Base-by-base conservation (phyloP, 2,888 invertebrate species). In the Eupeodes latifasciatus region DNA sequence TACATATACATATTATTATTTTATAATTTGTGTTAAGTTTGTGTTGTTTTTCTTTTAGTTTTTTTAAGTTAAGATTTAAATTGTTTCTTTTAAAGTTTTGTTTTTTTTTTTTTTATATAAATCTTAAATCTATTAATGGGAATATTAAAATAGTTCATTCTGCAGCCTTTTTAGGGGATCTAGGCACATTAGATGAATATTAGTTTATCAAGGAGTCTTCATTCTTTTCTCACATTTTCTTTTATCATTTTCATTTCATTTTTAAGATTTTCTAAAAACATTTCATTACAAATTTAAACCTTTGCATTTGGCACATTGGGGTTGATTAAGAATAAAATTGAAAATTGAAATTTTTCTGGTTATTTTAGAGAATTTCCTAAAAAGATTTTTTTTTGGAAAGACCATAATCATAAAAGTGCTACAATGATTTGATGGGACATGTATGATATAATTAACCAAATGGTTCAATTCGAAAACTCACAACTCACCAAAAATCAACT, bases 271-370 rank as follows among this genome's bases (percentile, higher is more conserved):
- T 75, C 69, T 78, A 47, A 59, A 27, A 78, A 62, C 74, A 7
- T 82, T 75, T 69, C 78, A 53, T 47, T 80, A 81, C 80, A 75
- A 71, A 49, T 78, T 57, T 62, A 85, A 71, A 80, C 47, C 62
- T 87, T 77, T 90, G 77, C 72, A 83, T 90, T 90, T 90, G 90
- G 90, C 90, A 90, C 90, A 90, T 89, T 82, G 79, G 89, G 89
- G 86, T 88, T 81, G 89, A 85, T 88, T 81, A 77, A 83, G 89
- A 81, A 82, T 76, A 74, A 81, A 85, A 40, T 77, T 82, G 67
- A 76, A 85, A 40, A 27, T 27, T 27, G 27, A 27, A 27, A 27
- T 27, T 59, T 74, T 53, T 51, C 27, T 72, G 64, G 57, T 57
- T 89, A 88, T 72, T 49, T 62, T 67, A 74, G 55, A 74, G 55